phyloP scores from a whole-genome alignment of 2,888 invertebrate species.

The Netelia melanura region DNA sequence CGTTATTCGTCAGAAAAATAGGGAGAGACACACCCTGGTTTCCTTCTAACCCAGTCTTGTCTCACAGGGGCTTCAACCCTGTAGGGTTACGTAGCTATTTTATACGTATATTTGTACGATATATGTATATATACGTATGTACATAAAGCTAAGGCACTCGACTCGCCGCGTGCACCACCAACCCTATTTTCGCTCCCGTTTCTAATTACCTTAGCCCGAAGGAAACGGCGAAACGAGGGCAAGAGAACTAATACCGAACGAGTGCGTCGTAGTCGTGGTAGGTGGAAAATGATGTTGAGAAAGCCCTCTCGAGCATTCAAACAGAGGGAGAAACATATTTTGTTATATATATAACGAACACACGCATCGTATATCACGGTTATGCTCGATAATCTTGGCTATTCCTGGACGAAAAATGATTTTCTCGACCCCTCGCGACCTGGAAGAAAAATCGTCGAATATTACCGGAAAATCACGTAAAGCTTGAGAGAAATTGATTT shows the following conservation, averaged over 20 bases:
- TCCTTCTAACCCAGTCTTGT: constrained; percentile 45
- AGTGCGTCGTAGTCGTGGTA: constrained; percentile 20
- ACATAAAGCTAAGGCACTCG: constrained; percentile 43
- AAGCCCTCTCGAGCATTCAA: constrained; percentile 31
- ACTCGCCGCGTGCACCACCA: constrained; percentile 59
- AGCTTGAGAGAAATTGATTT: background rate
- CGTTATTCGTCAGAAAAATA: constrained; percentile 48
- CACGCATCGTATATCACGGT: background rate
- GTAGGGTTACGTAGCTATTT: constrained; percentile 41
- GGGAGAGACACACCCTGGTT: constrained; percentile 37
- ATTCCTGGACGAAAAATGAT: constrained; percentile 28
- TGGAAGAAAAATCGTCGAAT: background rate
- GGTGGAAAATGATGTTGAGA: constrained; percentile 61
- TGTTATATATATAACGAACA: background rate
- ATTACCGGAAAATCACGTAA: constrained; percentile 13
- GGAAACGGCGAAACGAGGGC: constrained; percentile 64
- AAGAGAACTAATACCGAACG: constrained; percentile 60
- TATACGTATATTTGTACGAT: constrained; percentile 7
- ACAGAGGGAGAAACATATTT: constrained; percentile 21
- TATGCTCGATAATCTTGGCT: constrained; percentile 39
- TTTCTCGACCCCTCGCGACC: background rate
- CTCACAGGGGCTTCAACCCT: constrained; percentile 62
- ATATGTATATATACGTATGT: constrained; percentile 17
- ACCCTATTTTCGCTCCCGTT: constrained; percentile 68
- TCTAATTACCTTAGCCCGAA: constrained; percentile 70